Evolutionary conservation across 2,888 invertebrate genomes (phyloP), one percentile per base, ranked within the genome.

Genomic region (Eupithecia subfuscata): DNA sequence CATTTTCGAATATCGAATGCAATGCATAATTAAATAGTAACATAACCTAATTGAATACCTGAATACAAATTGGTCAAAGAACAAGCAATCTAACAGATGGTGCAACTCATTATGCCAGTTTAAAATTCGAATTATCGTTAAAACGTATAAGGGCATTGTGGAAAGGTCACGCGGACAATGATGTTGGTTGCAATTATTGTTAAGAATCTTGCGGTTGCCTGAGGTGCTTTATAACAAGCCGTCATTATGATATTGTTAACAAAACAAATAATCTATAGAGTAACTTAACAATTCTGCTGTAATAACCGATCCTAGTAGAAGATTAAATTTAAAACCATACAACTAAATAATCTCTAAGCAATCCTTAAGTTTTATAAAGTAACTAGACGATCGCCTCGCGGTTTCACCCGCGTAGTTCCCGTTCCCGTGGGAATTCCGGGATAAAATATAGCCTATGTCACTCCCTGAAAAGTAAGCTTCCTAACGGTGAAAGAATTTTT

Each of bases 121-220:
- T 63, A 45, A 75, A 69, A 48, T 22, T 16, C 18, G 69, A 63
- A 75, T 73, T 70, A 70, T 68, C 73, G 73, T 69, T 60, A 69
- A 64, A 70, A 63, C 75, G 37, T 68, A 70, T 73, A 76, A 68
- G 75, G 75, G 67, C 73, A 73, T 76, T 76, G 67, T 67, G 11
- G 25, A 73, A 76, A 76, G 75, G 76, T 76, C 70, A 76, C 40
- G 60, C 73, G 30, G 30, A n/a, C 45, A 60, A 11, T 68, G 69
- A 64, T 73, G 73, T 76, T 69, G 70, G 22, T 48, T 52, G 70
- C 67, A 70, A 76, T 73, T 75, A 73, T 76, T 73, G 68, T 70
- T 71, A 73, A 73, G 68, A 70, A 68, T 68, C 34, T 69, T 71
- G 70, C 30, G 67, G 72, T 69, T 52, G 37, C 67, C 48, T 40